Evolutionary conservation across 2,888 invertebrate genomes (phyloP).

Genomic region (Caenorhabditis afra): DNA sequence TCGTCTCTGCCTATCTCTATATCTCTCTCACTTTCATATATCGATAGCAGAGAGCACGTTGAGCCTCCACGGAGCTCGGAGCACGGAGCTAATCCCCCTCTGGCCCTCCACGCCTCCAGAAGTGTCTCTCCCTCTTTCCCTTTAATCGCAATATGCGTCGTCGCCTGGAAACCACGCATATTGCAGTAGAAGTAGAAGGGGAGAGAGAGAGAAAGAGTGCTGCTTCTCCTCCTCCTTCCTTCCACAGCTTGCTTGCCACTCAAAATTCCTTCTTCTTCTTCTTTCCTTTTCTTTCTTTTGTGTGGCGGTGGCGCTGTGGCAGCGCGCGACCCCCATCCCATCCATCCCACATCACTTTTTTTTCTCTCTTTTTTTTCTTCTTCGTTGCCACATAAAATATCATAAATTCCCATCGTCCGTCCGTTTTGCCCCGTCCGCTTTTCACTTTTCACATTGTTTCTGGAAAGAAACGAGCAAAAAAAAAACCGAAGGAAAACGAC

Average conservation of each 20-base stretch:
- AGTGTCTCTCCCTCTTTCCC: not conserved
- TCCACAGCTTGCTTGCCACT: not conserved
- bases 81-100: not conserved
- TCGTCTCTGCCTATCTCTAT: not conserved
- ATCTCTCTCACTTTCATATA: not conserved
- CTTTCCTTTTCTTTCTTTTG: conserved; percentile 5
- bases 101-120: not conserved
- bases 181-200: not conserved
- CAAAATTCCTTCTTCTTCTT: not conserved
- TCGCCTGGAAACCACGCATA: conserved; percentile 38
- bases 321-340: conserved; percentile 8
- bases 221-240: too few relatives aligned
- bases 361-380: too few relatives aligned
- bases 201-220: too few relatives aligned
- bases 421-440: not conserved
- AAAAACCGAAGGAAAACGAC: too few relatives aligned
- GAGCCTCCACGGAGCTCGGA: too few relatives aligned
- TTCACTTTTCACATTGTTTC: not conserved
- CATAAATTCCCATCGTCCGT: conserved; percentile 10
- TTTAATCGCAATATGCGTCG: conserved; percentile 14
- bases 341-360: not conserved
- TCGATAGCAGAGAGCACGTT: not conserved
- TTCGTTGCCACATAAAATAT: conserved; percentile 24
- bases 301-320: not conserved
- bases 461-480: too few relatives aligned